Evolutionary conservation across 2,113 vertebrate species (phyloP).

Genomic region (Cynoglossus semilaevis): DNA sequence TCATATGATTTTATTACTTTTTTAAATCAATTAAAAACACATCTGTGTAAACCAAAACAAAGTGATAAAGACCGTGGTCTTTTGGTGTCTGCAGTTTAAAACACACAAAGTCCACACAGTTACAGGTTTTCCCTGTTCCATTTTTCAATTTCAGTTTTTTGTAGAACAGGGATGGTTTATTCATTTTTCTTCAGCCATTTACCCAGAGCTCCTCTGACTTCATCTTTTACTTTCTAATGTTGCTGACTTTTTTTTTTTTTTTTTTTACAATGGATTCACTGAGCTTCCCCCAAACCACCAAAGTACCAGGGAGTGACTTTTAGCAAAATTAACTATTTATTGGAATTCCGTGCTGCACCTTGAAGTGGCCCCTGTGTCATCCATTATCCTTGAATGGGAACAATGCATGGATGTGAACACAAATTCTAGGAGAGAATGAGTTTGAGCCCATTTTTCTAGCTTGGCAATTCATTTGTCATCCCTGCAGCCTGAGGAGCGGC

Average conservation of each 20-base stretch:
- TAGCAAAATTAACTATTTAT: constrained; percentile 63
- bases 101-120: too few relatives aligned
- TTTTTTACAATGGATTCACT: neutral
- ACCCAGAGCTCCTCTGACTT: constrained; percentile 6
- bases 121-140: too few relatives aligned
- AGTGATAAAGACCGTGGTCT: too few relatives aligned
- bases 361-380: constrained; percentile 47
- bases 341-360: constrained; percentile 57
- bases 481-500: constrained; percentile 40
- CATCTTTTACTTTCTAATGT: constrained; percentile 5
- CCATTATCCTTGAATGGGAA: constrained; percentile 67
- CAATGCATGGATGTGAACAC: constrained; percentile 64
- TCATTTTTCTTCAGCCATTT: too few relatives aligned
- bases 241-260: constrained; percentile 1
- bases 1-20: too few relatives aligned
- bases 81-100: too few relatives aligned
- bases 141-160: too few relatives aligned
- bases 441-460: constrained; percentile 62
- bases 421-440: constrained; percentile 65
- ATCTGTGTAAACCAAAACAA: too few relatives aligned
- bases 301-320: constrained; percentile 40
- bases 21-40: too few relatives aligned
- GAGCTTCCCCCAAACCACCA: constrained; percentile 24
- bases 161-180: too few relatives aligned
- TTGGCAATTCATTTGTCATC: constrained; percentile 73